phyloP scores from a whole-genome alignment of 2,888 invertebrate species.

The Melanophora roralis region DNA sequence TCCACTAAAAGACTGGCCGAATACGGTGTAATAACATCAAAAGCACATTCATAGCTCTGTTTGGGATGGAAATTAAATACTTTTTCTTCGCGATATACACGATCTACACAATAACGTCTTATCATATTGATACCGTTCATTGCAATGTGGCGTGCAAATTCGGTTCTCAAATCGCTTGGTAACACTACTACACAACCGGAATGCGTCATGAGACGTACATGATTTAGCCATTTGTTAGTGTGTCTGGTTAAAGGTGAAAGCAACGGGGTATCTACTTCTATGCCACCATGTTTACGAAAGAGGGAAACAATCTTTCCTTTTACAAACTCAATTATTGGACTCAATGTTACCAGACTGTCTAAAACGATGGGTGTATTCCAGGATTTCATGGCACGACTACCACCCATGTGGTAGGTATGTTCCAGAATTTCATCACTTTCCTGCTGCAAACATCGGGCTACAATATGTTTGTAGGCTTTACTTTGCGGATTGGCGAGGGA shows the following conservation, averaged over 20 bases:
- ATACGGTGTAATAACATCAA: constrained; percentile 91
- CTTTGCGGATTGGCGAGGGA: constrained; percentile 89
- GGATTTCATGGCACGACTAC: constrained; percentile 72
- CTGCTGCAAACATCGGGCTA: constrained; percentile 77
- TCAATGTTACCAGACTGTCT: constrained; percentile 76
- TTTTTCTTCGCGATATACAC: constrained; percentile 90
- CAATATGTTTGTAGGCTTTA: constrained; percentile 85
- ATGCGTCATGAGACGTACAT: constrained; percentile 90
- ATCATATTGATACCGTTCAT: constrained; percentile 87
- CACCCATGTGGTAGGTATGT: constrained; percentile 87
- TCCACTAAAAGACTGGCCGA: constrained; percentile 87
- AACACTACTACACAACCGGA: constrained; percentile 90
- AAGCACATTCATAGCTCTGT: constrained; percentile 93
- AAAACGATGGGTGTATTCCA: constrained; percentile 72
- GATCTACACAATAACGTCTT: constrained; percentile 90
- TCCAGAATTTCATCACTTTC: constrained; percentile 79
- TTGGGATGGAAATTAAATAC: constrained; percentile 90
- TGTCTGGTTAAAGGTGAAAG: constrained; percentile 85
- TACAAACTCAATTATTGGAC: constrained; percentile 76
- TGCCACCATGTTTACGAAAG: constrained; percentile 88
- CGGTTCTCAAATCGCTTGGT: constrained; percentile 89
- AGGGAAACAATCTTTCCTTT: constrained; percentile 78
- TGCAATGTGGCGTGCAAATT: constrained; percentile 89
- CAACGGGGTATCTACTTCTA: constrained; percentile 86
- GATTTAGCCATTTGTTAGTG: constrained; percentile 69